Conservation (phyloP, 2,113 vertebrate genomes). For the Cepphus grylle region DNA sequence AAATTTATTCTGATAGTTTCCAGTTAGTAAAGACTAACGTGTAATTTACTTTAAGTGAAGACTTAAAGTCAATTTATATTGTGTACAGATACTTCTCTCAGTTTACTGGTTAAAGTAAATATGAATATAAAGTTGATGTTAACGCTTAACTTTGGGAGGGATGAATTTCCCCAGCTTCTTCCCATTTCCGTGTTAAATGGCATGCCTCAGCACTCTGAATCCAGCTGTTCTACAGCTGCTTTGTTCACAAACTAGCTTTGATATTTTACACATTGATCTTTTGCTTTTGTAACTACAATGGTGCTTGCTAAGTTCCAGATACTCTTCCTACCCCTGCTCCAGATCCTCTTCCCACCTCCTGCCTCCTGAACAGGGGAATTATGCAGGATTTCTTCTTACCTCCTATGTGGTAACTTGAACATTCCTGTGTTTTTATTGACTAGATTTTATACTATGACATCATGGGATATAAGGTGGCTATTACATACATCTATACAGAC, state of each 20-base stretch:
- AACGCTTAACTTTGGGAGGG: neutral
- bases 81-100: neutral
- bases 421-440: neutral
- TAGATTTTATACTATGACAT: neutral
- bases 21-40: neutral
- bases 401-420: neutral
- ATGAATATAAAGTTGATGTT: neutral
- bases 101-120: neutral
- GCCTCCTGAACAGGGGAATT: neutral
- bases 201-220: neutral
- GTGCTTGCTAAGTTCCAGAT: neutral
- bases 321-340: neutral
- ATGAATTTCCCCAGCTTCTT: neutral
- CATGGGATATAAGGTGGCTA: neutral
- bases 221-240: neutral
- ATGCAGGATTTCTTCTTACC: neutral
- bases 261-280: neutral
- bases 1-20: neutral
- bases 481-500: fast-evolving
- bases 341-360: neutral
- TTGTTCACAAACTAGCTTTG: neutral
- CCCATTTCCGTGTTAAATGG: neutral
- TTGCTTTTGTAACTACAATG: neutral
- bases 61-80: neutral
- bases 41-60: neutral